phyloP scores from a whole-genome alignment of 2,113 vertebrate genomes.

The Crotalus horridus region DNA sequence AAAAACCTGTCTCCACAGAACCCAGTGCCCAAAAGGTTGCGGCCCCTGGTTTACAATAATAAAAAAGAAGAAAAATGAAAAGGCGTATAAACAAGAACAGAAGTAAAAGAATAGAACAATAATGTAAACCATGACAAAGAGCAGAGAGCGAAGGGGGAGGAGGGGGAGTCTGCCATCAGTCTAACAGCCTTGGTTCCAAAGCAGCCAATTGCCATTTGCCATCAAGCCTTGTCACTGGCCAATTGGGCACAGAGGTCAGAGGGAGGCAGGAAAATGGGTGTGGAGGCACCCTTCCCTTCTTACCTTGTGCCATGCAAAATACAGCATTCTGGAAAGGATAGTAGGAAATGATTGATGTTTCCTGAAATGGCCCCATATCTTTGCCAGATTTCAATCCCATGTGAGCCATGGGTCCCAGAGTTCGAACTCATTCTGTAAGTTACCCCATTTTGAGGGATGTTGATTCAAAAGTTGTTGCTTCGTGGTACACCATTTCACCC shows the following conservation, averaged over 20 bases:
- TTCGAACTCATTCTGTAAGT: neutral
- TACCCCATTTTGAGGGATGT: neutral
- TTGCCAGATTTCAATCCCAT: neutral
- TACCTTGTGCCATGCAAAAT: neutral
- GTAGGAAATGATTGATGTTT: neutral
- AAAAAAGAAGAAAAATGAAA: no score
- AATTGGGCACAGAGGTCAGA: neutral
- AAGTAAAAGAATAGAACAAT: no score
- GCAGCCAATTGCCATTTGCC: no score
- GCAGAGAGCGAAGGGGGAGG: no score
- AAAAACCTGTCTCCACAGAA: no score
- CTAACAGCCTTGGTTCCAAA: no score
- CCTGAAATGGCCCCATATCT: neutral
- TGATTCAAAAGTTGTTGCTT: neutral
- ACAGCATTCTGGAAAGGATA: neutral
- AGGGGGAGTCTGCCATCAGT: no score
- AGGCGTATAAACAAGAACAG: no score
- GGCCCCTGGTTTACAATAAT: no score
- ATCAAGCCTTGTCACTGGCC: neutral
- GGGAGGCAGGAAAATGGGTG: neutral
- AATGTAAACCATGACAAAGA: no score
- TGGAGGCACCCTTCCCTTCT: neutral
- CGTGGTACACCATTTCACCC: neutral
- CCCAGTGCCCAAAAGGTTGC: no score
- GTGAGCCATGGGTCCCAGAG: neutral